Conservation (phyloP, 2,888 invertebrate species). For the Agrochola litura region DNA sequence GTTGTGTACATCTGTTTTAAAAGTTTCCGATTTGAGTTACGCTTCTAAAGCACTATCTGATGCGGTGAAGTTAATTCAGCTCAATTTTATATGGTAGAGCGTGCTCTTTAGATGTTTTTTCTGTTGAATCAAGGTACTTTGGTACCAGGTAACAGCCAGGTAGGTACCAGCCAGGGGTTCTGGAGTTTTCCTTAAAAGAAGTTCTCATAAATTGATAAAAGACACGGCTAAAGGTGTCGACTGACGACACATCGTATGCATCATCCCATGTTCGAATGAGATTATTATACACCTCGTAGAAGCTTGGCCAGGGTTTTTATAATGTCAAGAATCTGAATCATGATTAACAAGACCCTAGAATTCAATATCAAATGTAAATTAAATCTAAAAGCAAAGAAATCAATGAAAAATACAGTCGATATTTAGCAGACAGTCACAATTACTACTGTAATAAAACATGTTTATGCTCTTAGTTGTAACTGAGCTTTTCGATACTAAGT, state of each 20-base stretch:
- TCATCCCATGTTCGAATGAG: neutral
- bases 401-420: constrained; percentile 6
- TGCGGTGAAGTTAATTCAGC: constrained; percentile 29
- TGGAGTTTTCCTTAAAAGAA: no score
- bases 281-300: neutral
- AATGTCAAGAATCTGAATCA: neutral
- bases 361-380: neutral
- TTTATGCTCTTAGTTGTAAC: constrained; percentile 47
- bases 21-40: constrained; percentile 55
- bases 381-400: neutral
- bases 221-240: no score
- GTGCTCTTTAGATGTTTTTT: neutral
- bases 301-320: neutral
- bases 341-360: neutral
- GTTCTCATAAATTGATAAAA: no score
- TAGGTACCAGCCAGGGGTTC: neutral
- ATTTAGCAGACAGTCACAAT: constrained; percentile 24
- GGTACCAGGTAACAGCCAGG: neutral
- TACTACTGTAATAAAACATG: constrained; percentile 34
- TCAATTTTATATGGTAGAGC: constrained; percentile 7
- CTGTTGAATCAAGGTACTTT: constrained; percentile 1
- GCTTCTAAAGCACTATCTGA: constrained; percentile 45
- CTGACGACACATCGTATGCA: neutral
- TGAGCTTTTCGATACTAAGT: constrained; percentile 33
- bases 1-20: constrained; percentile 60